Conservation (phyloP, 2,797 vertebrate species). For the Carduelis carduelis region DNA sequence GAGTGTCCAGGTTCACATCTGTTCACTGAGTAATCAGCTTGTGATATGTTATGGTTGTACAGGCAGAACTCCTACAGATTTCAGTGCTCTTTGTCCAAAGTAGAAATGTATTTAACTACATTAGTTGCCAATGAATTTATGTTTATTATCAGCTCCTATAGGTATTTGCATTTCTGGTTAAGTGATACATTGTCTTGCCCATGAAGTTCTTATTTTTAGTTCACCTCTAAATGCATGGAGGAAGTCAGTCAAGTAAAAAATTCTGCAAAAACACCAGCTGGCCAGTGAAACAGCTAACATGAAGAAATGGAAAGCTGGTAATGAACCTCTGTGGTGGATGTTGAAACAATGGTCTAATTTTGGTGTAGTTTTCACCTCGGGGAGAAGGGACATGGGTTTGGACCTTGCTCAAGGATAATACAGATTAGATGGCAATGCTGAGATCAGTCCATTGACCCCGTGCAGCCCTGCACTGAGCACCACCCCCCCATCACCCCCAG, state of each 20-base stretch:
- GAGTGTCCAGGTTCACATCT: neutral
- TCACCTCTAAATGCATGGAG: neutral
- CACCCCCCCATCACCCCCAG: neutral
- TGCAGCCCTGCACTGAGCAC: neutral
- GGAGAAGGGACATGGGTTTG: neutral
- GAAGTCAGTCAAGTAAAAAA: slow-evolving; percentile 25
- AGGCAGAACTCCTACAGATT: neutral
- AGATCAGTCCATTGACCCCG: neutral
- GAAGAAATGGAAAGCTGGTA: neutral
- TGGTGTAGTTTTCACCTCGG: neutral
- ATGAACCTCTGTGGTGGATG: neutral
- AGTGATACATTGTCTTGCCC: neutral
- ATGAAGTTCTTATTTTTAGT: neutral
- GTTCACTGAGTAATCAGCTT: neutral
- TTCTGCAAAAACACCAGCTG: slow-evolving; percentile 18
- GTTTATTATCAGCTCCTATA: neutral
- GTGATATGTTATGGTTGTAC: neutral
- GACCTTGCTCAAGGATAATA: neutral
- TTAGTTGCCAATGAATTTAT: neutral
- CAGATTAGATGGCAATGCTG: neutral
- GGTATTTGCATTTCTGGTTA: neutral
- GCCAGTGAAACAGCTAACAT: neutral
- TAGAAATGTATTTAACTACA: neutral
- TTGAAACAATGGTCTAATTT: neutral
- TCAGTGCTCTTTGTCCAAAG: neutral